Percentiles rank a stretch among this genome's conserved stretches.
Conservation (phyloP, 2,113 vertebrate species). For the Xiphophorus maculatus region DNA sequence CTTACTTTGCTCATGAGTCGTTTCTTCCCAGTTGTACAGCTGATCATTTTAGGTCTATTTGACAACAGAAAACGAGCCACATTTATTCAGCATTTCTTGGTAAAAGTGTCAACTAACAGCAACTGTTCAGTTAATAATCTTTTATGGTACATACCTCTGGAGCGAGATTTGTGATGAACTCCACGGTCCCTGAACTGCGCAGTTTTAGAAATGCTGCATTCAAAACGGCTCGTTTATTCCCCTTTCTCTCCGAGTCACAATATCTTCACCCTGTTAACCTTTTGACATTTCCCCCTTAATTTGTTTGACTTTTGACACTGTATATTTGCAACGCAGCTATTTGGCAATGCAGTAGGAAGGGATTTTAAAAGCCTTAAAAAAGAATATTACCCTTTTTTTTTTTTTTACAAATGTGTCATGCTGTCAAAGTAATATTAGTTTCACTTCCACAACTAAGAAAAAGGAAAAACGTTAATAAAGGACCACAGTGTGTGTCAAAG, state of each 20-base stretch:
- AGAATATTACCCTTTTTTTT: not conserved
- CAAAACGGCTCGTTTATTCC: constrained; percentile 15
- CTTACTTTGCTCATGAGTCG: not conserved
- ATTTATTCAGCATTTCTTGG: not conserved
- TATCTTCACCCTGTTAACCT: not conserved
- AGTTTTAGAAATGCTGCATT: constrained; percentile 37
- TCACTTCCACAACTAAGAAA: constrained; percentile 1
- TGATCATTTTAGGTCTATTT: not conserved
- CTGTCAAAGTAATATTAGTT: constrained; percentile 6
- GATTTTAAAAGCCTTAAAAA: not conserved
- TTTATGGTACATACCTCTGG: constrained; percentile 23
- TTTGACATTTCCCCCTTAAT: not conserved
- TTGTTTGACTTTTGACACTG: not conserved
- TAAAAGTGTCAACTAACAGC: not conserved
- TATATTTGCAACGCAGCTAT: not conserved
- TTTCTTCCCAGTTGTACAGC: not conserved
- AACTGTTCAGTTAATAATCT: not conserved
- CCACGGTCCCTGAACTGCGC: constrained; percentile 26
- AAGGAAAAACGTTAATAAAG: not conserved
- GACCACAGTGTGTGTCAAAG: not conserved
- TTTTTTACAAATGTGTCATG: constrained; percentile 1
- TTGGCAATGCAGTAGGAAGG: not conserved
- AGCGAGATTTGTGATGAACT: not conserved
- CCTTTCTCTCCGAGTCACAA: fast-evolving
- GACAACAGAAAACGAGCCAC: not conserved